Evolutionary conservation across 1,140 invertebrate species (phyloP).

Genomic region (Neodiprion virginianus): DNA sequence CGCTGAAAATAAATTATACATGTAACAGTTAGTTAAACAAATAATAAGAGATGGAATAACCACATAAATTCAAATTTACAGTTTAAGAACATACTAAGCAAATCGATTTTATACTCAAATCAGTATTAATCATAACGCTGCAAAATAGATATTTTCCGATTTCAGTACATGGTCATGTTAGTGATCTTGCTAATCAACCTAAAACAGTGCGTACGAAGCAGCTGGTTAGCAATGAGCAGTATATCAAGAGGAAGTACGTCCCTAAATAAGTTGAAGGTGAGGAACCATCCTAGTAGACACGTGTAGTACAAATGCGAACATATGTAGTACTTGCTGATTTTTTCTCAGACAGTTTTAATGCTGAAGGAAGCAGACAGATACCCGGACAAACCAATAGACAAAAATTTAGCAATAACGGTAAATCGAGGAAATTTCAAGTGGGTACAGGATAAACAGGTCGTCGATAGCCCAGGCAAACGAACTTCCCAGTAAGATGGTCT

Average conservation of each 20-base stretch:
- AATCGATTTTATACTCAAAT: background rate
- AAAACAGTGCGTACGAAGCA: slow-evolving; percentile 37
- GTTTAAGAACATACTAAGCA: background rate
- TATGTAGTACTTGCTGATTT: slow-evolving; percentile 2
- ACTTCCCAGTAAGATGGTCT: slow-evolving; percentile 25
- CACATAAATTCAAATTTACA: background rate
- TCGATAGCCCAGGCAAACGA: slow-evolving; percentile 21
- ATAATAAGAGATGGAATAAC: background rate
- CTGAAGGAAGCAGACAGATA: slow-evolving; percentile 34
- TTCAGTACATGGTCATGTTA: slow-evolving; percentile 38
- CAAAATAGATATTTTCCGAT: background rate
- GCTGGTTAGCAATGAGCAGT: slow-evolving; percentile 38
- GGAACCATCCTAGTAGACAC: background rate
- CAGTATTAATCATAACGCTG: background rate
- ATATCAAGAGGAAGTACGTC: slow-evolving; percentile 36
- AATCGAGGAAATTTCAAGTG: slow-evolving; percentile 37
- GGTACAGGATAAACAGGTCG: slow-evolving; percentile 25
- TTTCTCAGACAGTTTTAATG: slow-evolving; percentile 32
- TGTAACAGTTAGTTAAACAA: background rate
- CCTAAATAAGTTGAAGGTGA: slow-evolving; percentile 41
- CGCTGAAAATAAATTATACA: no score
- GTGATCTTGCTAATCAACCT: slow-evolving; percentile 37
- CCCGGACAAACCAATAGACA: slow-evolving; percentile 39
- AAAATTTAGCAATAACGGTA: slow-evolving; percentile 36
- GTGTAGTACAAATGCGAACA: background rate